Base-by-base conservation (phyloP, 2,888 invertebrate species). In the Allacma fusca region DNA sequence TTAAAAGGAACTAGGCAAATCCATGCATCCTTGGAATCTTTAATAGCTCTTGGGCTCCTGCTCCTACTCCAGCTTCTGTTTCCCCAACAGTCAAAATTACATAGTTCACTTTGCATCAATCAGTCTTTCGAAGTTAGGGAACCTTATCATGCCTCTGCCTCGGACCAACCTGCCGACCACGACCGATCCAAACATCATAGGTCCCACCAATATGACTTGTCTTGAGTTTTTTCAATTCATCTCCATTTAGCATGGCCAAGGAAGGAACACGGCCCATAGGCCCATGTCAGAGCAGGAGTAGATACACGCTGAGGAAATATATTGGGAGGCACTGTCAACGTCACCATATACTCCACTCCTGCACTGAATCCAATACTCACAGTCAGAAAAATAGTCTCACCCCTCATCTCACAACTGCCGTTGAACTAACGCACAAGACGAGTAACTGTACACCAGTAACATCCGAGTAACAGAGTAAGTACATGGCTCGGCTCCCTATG, bases 51-150 rank as follows among this genome's bases (percentile, higher is more conserved):
- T 69, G 43, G 43, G n/a, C 43, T 69, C 43, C 7, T 40, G 69
- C 9, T 69, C 23, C 44, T 62, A 23, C n/a, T 43, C 16, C 19
- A 43, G 69, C 69, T 69, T 69, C 69, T 69, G 69, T 69, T 69
- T 69, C 34, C 69, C 43, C 23, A 9, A 21, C 23, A 57, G 5
- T 9, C 23, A 21, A 34, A 70, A 70, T 70, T 70, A 70, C 70
- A 70, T 70, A 50, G 70, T 44, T 70, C 70, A 70, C 50, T 70
- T 70, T 70, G 70, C 70, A 50, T 70, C 70, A 70, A 70, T 70
- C 70, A 70, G 44, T 70, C 16, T 44, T 21, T 12, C 70, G 34
- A 50, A 16, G 68, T 12, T 40, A 34, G 5, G n/a, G 34, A 34
- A 34, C 5, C 34, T 34, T 34, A 34, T 34, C 34, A 7, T 34